These are phyloP conservation scores for Dysdera silvatica DNA, from an alignment of 1,140 invertebrate species.

Conservation along the genomic window DNA sequence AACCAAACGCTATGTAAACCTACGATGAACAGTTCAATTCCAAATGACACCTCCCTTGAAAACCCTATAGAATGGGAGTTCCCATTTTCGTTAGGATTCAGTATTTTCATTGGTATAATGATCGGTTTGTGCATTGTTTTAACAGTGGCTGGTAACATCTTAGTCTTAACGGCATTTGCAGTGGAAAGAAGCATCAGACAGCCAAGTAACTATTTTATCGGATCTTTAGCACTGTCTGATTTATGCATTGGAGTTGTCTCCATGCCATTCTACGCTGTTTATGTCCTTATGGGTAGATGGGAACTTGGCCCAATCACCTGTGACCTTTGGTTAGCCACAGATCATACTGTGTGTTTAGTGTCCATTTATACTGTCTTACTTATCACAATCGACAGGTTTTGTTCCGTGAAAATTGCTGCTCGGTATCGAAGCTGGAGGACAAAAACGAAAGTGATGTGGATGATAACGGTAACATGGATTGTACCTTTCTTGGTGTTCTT, in stretches of 20 bases:
- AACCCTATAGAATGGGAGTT: neutral
- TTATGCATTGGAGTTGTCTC: slow-evolving; percentile 82
- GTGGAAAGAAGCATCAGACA: slow-evolving; percentile 95
- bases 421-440: slow-evolving; percentile 96
- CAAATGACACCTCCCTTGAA: no score
- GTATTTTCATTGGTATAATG: slow-evolving; percentile 81
- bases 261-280: slow-evolving; percentile 69
- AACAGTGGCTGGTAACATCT: slow-evolving; percentile 89
- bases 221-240: slow-evolving; percentile 94
- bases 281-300: slow-evolving; percentile 94
- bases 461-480: slow-evolving; percentile 84
- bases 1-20: no score
- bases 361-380: slow-evolving; percentile 98
- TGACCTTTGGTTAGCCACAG: slow-evolving; percentile 96
- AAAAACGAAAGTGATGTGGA: slow-evolving; percentile 80
- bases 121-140: slow-evolving; percentile 80
- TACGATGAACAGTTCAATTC: no score
- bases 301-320: slow-evolving; percentile 90
- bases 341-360: slow-evolving; percentile 97
- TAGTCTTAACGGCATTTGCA: slow-evolving; percentile 92
- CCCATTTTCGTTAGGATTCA: slow-evolving; percentile 83
- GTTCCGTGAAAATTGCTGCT: slow-evolving; percentile 97
- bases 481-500: slow-evolving; percentile 94
- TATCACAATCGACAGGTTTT: slow-evolving; percentile 97
- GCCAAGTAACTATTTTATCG: slow-evolving; percentile 99